phyloP scores from a whole-genome alignment of 2,888 invertebrate genomes.

The Pinctada fucata region DNA sequence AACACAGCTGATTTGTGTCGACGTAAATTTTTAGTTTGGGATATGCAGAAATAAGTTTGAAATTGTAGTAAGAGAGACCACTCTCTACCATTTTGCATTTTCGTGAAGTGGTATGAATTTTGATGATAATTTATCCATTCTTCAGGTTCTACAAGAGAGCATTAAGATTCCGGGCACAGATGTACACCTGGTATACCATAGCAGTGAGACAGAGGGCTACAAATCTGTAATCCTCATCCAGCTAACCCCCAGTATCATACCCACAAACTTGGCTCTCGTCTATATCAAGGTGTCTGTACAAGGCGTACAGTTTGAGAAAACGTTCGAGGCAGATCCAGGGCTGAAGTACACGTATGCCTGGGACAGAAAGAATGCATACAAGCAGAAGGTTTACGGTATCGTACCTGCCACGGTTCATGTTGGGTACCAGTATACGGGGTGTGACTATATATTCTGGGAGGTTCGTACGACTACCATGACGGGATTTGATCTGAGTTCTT shows the following conservation, averaged over 20 bases:
- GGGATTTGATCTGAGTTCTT: constrained; percentile 97
- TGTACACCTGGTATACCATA: constrained; percentile 95
- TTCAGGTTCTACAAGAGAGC: constrained; percentile 95
- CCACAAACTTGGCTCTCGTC: constrained; percentile 79
- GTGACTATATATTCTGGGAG: constrained; percentile 93
- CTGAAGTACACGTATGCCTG: constrained; percentile 97
- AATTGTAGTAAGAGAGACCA: no score
- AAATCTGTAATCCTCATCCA: constrained; percentile 89
- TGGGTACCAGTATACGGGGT: constrained; percentile 95
- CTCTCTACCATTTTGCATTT: no score
- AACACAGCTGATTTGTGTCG: no score
- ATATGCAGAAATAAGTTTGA: no score
- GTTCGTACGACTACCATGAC: constrained; percentile 94
- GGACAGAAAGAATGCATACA: constrained; percentile 98
- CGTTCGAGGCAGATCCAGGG: constrained; percentile 97
- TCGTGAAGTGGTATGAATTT: no score
- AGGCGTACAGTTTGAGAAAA: constrained; percentile 92
- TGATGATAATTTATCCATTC: not conserved
- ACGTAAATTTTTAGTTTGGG: no score
- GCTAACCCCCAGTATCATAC: constrained; percentile 73
- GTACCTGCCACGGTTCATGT: constrained; percentile 91
- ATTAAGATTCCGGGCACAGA: constrained; percentile 95
- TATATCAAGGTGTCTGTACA: constrained; percentile 93
- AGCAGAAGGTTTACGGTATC: constrained; percentile 98
- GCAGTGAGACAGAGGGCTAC: constrained; percentile 95